Evolutionary conservation across 2,797 vertebrate species (phyloP).

Genomic region (Hyperoplus lanceolatus): DNA sequence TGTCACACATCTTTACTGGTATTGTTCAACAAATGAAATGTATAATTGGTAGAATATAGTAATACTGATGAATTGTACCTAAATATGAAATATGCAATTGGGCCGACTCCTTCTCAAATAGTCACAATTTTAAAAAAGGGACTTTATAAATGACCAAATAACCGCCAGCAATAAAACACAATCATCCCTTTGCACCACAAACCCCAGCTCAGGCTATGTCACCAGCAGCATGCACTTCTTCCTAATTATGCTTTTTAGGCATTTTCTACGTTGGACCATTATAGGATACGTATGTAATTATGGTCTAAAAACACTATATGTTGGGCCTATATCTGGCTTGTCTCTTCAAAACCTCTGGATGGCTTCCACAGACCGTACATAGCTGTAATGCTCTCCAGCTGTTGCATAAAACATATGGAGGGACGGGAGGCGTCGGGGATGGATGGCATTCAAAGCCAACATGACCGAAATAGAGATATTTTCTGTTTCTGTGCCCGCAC

Average conservation of each 20-base stretch:
- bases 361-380: slow-evolving; percentile 68
- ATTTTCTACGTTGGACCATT: slow-evolving; percentile 76
- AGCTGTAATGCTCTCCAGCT: slow-evolving; percentile 79
- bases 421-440: slow-evolving; percentile 42
- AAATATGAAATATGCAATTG: background rate
- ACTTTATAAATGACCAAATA: slow-evolving; percentile 27
- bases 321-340: slow-evolving; percentile 79
- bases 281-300: slow-evolving; percentile 79
- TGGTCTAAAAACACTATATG: slow-evolving; percentile 80
- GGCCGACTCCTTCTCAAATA: background rate
- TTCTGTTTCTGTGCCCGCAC: slow-evolving; percentile 17
- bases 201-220: slow-evolving; percentile 18
- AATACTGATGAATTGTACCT: background rate
- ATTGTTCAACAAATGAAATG: background rate
- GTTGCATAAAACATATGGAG: slow-evolving; percentile 66
- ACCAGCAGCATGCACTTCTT: slow-evolving; percentile 60
- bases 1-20: background rate
- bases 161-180: slow-evolving; percentile 20
- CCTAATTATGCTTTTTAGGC: slow-evolving; percentile 76
- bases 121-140: slow-evolving; percentile 2
- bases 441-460: slow-evolving; percentile 55
- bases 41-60: background rate
- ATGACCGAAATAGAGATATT: slow-evolving; percentile 38
- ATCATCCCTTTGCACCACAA: slow-evolving; percentile 40
- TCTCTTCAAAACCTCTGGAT: slow-evolving; percentile 73